Evolutionary conservation across 2,797 vertebrate species (phyloP).

Genomic region (Melanotaenia maccullochi): DNA sequence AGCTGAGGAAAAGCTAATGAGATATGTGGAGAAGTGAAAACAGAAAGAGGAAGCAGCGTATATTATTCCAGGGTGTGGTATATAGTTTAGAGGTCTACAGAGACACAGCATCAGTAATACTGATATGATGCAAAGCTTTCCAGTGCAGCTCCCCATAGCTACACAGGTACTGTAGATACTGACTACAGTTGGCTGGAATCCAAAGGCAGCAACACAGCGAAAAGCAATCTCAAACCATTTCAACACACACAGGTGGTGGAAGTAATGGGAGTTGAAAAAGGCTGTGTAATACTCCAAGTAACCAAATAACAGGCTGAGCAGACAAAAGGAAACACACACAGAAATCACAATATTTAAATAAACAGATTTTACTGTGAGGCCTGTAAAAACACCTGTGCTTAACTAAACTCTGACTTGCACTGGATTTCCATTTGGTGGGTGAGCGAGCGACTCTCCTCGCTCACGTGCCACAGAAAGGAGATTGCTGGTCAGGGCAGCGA

Average conservation of each 20-base stretch:
- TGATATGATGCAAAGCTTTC: slow-evolving; percentile 67
- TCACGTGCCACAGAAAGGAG: slow-evolving; percentile 44
- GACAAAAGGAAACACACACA: slow-evolving; percentile 31
- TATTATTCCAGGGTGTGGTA: slow-evolving; percentile 55
- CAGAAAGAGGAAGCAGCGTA: slow-evolving; percentile 50
- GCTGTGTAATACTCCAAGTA: slow-evolving; percentile 44
- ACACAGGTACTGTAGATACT: slow-evolving; percentile 67
- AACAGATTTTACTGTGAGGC: slow-evolving; percentile 24
- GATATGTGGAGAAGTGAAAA: slow-evolving; percentile 11
- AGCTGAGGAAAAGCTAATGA: slow-evolving; percentile 12
- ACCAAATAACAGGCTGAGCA: slow-evolving; percentile 53
- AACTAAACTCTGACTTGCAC: slow-evolving; percentile 23
- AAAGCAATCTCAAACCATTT: slow-evolving; percentile 67
- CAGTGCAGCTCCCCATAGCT: slow-evolving; percentile 55
- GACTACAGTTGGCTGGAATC: slow-evolving; percentile 67
- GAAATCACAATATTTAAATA: slow-evolving; percentile 22
- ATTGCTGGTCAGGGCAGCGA: slow-evolving; percentile 69
- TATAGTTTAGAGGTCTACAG: slow-evolving; percentile 51
- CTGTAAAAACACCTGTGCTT: slow-evolving; percentile 9
- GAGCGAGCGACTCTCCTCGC: slow-evolving; percentile 31
- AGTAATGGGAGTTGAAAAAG: slow-evolving; percentile 58
- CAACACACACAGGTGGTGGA: slow-evolving; percentile 52
- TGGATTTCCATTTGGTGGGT: slow-evolving; percentile 38
- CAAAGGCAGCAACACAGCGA: slow-evolving; percentile 71
- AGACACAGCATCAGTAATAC: slow-evolving; percentile 62